Evolutionary conservation across 2,888 invertebrate species (phyloP).

Genomic region (Polydrusus tereticollis): DNA sequence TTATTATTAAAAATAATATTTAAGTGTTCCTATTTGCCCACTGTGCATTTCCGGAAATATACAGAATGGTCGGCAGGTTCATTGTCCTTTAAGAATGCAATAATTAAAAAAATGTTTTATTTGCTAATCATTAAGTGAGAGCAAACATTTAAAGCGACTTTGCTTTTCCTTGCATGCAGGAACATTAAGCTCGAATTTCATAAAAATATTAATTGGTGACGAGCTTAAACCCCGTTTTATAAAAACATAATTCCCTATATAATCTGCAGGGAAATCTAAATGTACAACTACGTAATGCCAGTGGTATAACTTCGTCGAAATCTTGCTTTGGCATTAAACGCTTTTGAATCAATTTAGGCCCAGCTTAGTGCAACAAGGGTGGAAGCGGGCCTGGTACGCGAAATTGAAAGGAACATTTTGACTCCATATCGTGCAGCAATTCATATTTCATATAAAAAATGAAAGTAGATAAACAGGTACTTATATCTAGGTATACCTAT

Average conservation of each 20-base stretch:
- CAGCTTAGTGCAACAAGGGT: conserved; percentile 62
- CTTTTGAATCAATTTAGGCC: conserved; percentile 64
- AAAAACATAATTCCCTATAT: conserved; percentile 23
- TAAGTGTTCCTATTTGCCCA: conserved; percentile 6
- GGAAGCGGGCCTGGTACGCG: conserved; percentile 36
- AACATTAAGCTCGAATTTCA: not conserved
- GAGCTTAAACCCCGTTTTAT: conserved; percentile 1
- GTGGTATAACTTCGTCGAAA: conserved; percentile 58
- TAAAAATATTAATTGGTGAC: conserved; percentile 22
- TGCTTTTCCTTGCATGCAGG: not conserved
- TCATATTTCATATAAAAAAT: too few species aligned
- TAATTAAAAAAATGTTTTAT: too few species aligned
- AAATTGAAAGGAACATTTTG: conserved; percentile 32
- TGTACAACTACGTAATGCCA: conserved; percentile 59
- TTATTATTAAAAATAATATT: conserved; percentile 23
- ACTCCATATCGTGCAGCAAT: too few species aligned
- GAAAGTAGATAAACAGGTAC: too few species aligned
- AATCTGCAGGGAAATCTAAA: conserved; percentile 46
- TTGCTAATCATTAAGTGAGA: too few species aligned
- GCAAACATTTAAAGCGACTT: not conserved
- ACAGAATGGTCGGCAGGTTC: not conserved
- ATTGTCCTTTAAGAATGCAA: too few species aligned
- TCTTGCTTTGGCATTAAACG: conserved; percentile 61
- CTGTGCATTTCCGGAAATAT: conserved; percentile 18
- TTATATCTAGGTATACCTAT: too few species aligned